Conservation (phyloP, 2,797 vertebrate genomes). For the Centropyge bicolor region DNA sequence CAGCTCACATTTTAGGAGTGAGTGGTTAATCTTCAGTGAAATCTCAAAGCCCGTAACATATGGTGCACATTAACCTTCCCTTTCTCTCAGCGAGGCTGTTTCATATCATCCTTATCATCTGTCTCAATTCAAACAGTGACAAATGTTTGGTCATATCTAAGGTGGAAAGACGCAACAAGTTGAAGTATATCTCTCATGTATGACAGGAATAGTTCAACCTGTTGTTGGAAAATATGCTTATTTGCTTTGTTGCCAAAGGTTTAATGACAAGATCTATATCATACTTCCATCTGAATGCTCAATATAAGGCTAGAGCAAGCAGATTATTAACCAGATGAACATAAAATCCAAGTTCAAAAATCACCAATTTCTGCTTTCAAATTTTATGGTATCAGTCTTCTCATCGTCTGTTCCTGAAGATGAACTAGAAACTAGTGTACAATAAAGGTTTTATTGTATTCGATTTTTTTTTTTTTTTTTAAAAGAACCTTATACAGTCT, state of each 20-base stretch:
- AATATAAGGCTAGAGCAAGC: neutral
- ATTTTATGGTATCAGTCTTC: no score
- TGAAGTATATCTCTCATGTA: neutral
- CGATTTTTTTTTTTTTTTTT: no score
- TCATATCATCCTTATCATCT: conserved; percentile 10
- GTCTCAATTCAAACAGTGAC: neutral
- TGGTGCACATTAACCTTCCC: conserved; percentile 41
- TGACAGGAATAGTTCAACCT: neutral
- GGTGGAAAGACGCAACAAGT: neutral
- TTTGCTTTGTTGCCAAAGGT: neutral
- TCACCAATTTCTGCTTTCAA: no score
- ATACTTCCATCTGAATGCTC: neutral
- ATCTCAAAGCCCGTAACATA: conserved; percentile 42
- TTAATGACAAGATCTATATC: neutral
- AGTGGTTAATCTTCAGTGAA: conserved; percentile 39
- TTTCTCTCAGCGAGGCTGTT: conserved; percentile 10
- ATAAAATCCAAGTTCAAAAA: neutral
- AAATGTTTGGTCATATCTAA: neutral
- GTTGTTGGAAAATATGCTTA: neutral
- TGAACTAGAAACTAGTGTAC: neutral
- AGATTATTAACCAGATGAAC: neutral
- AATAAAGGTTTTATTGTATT: neutral
- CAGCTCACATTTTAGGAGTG: conserved; percentile 40
- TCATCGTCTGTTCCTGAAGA: neutral
- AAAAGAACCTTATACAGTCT: neutral